These are phyloP conservation scores for Agrenia bidenticulata DNA, from an alignment of 2,888 invertebrate species.

Conservation along the genomic window DNA sequence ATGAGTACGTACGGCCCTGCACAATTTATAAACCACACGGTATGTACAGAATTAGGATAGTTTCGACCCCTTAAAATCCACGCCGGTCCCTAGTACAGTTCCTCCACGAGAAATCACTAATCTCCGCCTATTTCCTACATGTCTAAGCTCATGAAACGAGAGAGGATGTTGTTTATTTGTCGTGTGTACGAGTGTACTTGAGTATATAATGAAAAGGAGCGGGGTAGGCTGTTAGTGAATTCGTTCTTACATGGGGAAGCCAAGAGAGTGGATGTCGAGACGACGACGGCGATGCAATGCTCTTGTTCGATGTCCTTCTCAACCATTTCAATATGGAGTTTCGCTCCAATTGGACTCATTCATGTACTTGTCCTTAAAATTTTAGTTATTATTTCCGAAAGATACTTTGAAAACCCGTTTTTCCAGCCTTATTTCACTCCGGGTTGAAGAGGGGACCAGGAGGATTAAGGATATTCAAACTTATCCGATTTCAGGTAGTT, in stretches of 20 bases:
- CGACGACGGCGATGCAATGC: not conserved
- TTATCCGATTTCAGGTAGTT: slow-evolving; percentile 3
- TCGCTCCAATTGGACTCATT: not conserved
- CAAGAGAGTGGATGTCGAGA: not conserved
- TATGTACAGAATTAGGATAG: no score
- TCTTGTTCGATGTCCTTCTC: not conserved
- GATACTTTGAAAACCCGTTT: not conserved
- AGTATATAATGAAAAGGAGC: not conserved
- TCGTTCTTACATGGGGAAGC: not conserved
- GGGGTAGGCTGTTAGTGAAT: not conserved
- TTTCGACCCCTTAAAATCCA: no score
- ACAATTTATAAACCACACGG: no score
- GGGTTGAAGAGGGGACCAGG: no score
- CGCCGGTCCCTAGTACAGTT: no score
- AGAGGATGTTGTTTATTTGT: no score
- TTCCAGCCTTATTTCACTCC: not conserved
- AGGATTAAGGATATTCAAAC: no score
- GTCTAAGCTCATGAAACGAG: no score
- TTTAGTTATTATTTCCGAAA: not conserved
- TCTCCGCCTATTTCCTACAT: no score
- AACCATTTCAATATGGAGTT: slow-evolving; percentile 5
- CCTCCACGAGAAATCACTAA: no score
- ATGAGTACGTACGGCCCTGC: no score
- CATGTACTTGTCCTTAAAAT: not conserved
- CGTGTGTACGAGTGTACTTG: not conserved